Evolutionary conservation across 2,113 vertebrate genomes (phyloP), one percentile per base, ranked within the genome.

Genomic region (Sinocyclocheilus grahami): DNA sequence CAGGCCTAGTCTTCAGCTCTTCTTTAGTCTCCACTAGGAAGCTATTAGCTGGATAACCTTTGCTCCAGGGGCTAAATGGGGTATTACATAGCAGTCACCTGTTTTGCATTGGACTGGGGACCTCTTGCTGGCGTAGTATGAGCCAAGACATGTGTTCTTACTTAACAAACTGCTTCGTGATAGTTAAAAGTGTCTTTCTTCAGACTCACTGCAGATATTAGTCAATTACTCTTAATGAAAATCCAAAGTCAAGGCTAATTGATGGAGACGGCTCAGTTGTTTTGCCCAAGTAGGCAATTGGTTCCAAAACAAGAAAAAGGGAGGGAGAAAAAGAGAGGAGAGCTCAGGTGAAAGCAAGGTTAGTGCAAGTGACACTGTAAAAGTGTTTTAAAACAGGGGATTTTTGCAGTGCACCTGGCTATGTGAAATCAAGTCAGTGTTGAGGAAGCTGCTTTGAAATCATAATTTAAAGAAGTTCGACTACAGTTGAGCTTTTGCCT

Each of bases 41-140:
- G 94, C 96, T 95, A 97, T 99, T 98, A 98, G 96, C 96, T 95
- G 95, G 96, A 90, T 97, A 97, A 98, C 97, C 97, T 97, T 97
- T 98, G 96, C 95, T 95, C 96, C 95, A 93, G 92, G 94, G 92
- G 92, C 96, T 97, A 97, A 97, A 97, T 96, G 95, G 94, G 94
- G 95, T 96, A 97, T 98, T 97, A 96, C 95, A 93, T 95, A 95
- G 94, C 95, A 94, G 97, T 94, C 97, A 97, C 96, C 96, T 99
- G 97, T 98, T 99, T 99, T 95, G 94, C 95, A 98, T 98, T 97
- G 96, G 92, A 78, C 71, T 67, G 89, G 92, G 94, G 95, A 96
- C 95, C 96, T 95, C 96, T 97, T 92, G 94, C 94, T 95, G 95
- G 93, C 94, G 93, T 92, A 92, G 89, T 93, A 92, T 96, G 94